Evolutionary conservation across 2,113 vertebrate species (phyloP).

Genomic region (Rostratula benghalensis): DNA sequence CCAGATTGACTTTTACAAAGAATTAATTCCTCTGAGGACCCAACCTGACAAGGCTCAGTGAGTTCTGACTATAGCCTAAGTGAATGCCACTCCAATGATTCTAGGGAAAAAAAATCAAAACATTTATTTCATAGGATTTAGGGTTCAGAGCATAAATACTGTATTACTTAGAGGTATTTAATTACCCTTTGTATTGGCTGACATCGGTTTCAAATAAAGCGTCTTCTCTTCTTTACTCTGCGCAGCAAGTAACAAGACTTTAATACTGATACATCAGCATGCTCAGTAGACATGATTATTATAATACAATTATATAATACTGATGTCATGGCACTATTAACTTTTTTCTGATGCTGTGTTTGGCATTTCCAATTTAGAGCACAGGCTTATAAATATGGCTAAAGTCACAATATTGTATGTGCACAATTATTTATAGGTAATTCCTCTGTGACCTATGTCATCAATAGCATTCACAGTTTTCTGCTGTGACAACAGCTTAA

Average conservation of each 20-base stretch:
- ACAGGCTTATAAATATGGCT: neutral
- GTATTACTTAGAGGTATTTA: neutral
- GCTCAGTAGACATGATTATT: slow-evolving; percentile 26
- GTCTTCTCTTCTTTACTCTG: slow-evolving; percentile 23
- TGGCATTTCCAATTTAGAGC: neutral
- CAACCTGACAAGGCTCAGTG: neutral
- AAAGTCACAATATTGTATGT: neutral
- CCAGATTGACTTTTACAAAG: neutral
- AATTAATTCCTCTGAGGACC: neutral
- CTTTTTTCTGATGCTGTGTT: slow-evolving; percentile 34
- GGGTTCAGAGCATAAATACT: neutral
- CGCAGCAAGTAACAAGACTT: slow-evolving; percentile 31
- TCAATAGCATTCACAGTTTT: neutral
- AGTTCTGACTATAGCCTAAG: neutral
- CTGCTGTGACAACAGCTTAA: neutral
- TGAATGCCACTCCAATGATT: neutral
- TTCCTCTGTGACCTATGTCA: neutral
- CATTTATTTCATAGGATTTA: neutral
- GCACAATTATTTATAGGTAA: neutral
- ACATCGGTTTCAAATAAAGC: slow-evolving; percentile 15
- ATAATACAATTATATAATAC: neutral
- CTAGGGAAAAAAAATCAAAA: accelerated
- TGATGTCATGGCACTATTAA: slow-evolving; percentile 15
- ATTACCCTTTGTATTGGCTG: neutral
- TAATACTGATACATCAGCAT: slow-evolving; percentile 54